Percentiles rank a stretch among this genome's conserved stretches.
Conservation (phyloP, 2,113 vertebrate species). For the Galeopterus variegatus region DNA sequence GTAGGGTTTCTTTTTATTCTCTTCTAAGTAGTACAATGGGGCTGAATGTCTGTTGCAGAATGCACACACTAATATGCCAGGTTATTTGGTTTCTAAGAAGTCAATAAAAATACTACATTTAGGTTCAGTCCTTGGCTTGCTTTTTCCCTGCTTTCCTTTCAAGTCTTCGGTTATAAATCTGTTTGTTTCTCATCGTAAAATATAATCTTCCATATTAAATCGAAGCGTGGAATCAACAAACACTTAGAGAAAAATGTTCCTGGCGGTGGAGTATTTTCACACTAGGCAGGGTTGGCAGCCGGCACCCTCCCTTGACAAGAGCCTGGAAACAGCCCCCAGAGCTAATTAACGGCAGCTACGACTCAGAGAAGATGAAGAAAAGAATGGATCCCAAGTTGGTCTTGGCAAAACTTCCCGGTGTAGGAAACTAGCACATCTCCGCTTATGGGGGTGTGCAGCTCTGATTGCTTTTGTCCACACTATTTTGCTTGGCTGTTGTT, state of each 20-base stretch:
- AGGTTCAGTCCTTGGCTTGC: slow-evolving; percentile 86
- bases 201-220: slow-evolving; percentile 90
- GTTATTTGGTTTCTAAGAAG: slow-evolving; percentile 99
- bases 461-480: slow-evolving; percentile 59
- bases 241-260: slow-evolving; percentile 86
- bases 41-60: slow-evolving; percentile 98
- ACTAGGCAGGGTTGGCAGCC: slow-evolving; percentile 89
- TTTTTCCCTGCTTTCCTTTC: slow-evolving; percentile 85
- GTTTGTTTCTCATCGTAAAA: slow-evolving; percentile 90
- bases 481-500: slow-evolving; percentile 67
- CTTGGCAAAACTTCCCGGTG: slow-evolving; percentile 88
- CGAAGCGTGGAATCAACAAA: slow-evolving; percentile 89
- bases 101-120: slow-evolving; percentile 99
- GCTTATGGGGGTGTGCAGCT: slow-evolving; percentile 15
- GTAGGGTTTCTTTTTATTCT: slow-evolving; percentile 99
- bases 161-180: slow-evolving; percentile 88
- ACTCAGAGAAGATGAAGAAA: slow-evolving; percentile 75
- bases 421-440: slow-evolving; percentile 76
- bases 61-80: slow-evolving; percentile 97
- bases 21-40: slow-evolving; percentile 98
- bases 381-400: slow-evolving; percentile 82
- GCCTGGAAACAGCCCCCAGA: slow-evolving; percentile 88
- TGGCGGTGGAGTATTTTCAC: slow-evolving; percentile 89
- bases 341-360: slow-evolving; percentile 90
- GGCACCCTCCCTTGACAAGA: slow-evolving; percentile 85